Conservation (phyloP, 2,797 vertebrate species). For the Sebastes diaconus region DNA sequence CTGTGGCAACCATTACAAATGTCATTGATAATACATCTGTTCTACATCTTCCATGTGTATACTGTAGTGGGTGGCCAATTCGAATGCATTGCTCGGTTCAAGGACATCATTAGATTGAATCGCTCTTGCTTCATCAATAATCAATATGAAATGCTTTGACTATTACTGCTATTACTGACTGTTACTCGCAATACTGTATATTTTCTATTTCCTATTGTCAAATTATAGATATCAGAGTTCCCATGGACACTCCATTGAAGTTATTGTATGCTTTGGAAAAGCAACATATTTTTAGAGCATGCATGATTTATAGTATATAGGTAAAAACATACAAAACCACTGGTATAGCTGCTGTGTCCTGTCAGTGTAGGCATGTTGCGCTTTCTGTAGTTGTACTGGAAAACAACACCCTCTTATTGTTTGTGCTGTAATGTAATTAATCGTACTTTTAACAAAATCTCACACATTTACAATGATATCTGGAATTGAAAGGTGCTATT, state of each 20-base stretch:
- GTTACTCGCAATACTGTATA: not conserved
- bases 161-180: not conserved
- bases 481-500: too few species aligned
- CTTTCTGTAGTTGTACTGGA: not conserved
- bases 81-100: not conserved
- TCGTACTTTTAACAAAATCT: too few species aligned
- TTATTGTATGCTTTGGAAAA: not conserved
- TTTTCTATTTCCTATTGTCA: not conserved
- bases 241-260: not conserved
- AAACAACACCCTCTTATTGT: not conserved
- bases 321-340: not conserved
- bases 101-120: not conserved
- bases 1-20: not conserved
- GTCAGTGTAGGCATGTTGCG: not conserved
- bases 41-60: not conserved
- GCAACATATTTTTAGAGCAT: not conserved
- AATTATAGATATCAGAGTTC: not conserved
- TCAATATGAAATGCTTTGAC: not conserved
- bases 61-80: not conserved
- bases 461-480: too few species aligned
- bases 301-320: not conserved
- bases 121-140: not conserved
- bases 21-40: too few species aligned
- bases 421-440: too few species aligned
- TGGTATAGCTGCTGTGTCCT: not conserved